Percentiles rank a stretch among this genome's conserved stretches.
These are phyloP conservation scores for Luperina testacea DNA, from an alignment of 2,888 invertebrate species.

Conservation along the genomic window DNA sequence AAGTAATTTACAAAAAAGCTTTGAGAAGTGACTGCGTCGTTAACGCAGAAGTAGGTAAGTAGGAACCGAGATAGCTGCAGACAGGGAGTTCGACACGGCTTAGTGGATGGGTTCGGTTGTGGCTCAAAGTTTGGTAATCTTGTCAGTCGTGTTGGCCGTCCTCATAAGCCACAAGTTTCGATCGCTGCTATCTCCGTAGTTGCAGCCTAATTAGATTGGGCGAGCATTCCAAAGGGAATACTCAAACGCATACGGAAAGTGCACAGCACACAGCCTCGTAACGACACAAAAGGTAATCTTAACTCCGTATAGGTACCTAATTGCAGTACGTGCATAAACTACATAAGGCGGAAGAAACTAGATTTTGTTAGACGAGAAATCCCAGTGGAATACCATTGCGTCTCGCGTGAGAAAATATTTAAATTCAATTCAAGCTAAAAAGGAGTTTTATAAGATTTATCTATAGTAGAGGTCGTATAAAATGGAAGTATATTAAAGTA, in stretches of 20 bases:
- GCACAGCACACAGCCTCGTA: conserved; percentile 63
- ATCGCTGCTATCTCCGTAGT: conserved; percentile 78
- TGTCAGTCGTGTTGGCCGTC: conserved; percentile 77
- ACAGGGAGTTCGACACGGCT: conserved; percentile 56
- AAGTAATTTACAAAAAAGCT: conserved; percentile 72
- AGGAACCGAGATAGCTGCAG: conserved; percentile 52
- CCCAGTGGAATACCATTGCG: conserved; percentile 21
- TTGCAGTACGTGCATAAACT: conserved; percentile 52
- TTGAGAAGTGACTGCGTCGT: conserved; percentile 58
- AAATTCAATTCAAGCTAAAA: conserved; percentile 62
- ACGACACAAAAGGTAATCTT: conserved; percentile 68
- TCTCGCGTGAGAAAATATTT: conserved; percentile 55
- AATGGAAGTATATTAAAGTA: conserved; percentile 51
- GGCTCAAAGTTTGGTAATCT: conserved; percentile 81
- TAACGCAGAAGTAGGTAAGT: conserved; percentile 51
- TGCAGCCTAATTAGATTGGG: conserved; percentile 83
- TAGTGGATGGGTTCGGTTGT: conserved; percentile 58
- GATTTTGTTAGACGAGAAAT: conserved; percentile 49
- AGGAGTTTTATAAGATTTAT: conserved; percentile 38
- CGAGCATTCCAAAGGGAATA: conserved; percentile 69
- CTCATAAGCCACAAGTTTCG: conserved; percentile 79
- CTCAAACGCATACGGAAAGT: conserved; percentile 68
- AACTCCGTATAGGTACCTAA: conserved; percentile 51
- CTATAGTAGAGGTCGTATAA: conserved; percentile 42
- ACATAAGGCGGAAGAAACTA: conserved; percentile 35